phyloP scores from a whole-genome alignment of 2,888 invertebrate species.

The Xestoiulus laeticollis region DNA sequence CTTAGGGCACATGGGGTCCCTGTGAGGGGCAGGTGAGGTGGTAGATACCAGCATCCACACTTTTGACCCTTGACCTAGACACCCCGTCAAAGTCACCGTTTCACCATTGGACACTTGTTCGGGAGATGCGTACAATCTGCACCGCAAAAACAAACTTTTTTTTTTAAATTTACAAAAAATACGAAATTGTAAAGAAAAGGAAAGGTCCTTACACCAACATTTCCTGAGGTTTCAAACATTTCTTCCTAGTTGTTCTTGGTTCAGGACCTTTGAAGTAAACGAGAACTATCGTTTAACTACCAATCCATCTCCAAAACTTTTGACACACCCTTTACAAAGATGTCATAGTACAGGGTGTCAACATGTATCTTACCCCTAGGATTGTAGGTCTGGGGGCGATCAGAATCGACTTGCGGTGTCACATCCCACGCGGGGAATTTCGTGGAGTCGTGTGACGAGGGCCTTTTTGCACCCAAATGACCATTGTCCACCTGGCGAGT shows the following conservation, averaged over 20 bases:
- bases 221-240: conserved; percentile 53
- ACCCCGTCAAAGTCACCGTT: conserved; percentile 68
- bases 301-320: no score
- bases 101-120: conserved; percentile 69
- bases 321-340: not conserved
- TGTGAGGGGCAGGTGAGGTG: conserved; percentile 68
- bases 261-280: no score
- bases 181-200: not conserved
- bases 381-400: not conserved
- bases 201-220: not conserved
- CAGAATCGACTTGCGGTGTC: not conserved
- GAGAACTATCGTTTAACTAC: no score
- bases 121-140: conserved; percentile 69
- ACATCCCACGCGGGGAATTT: conserved; percentile 13
- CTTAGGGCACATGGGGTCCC: no score
- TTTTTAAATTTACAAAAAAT: not conserved
- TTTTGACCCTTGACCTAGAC: conserved; percentile 58
- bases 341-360: no score
- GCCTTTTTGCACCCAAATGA: not conserved
- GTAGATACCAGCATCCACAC: conserved; percentile 71
- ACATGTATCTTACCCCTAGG: not conserved
- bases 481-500: not conserved
- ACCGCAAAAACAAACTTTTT: conserved; percentile 51
- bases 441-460: not conserved
- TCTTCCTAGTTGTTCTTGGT: conserved; percentile 56